phyloP scores from a whole-genome alignment of 2,797 vertebrate species.

The Steatocranus sp. region DNA sequence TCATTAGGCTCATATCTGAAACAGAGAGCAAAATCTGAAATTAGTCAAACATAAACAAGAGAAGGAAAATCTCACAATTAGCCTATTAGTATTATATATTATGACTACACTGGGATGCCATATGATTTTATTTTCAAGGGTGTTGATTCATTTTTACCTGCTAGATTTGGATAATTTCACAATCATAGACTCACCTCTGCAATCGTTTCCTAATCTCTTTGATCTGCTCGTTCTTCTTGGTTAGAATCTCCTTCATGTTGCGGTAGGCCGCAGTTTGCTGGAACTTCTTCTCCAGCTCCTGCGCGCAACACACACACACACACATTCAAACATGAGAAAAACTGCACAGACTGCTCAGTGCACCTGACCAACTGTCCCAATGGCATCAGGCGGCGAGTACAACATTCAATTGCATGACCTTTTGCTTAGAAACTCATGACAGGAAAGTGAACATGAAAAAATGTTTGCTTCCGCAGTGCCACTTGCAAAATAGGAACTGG shows the following conservation, averaged over 20 bases:
- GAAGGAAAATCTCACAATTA: background rate
- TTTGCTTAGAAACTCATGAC: background rate
- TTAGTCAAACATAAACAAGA: background rate
- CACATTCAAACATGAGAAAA: background rate
- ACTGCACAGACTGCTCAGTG: background rate
- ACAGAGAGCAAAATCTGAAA: background rate
- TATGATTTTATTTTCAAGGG: background rate
- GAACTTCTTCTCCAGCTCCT: constrained; percentile 97
- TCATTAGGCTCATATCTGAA: constrained; percentile 79
- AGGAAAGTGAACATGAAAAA: background rate
- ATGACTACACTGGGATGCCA: background rate
- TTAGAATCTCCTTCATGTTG: constrained; percentile 97
- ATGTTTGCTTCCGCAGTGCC: background rate
- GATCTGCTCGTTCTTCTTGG: constrained; percentile 95
- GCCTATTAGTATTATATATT: background rate
- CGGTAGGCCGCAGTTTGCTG: constrained; percentile 95
- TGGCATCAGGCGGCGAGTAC: background rate
- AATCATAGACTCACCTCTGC: constrained; percentile 75
- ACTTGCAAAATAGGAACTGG: background rate
- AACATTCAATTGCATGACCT: background rate
- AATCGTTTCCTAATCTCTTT: constrained; percentile 89
- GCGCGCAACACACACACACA: background rate
- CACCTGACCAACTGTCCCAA: background rate
- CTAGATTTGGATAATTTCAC: background rate
- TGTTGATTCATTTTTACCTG: background rate